phyloP scores from a whole-genome alignment of 2,888 invertebrate species.

The Hypsopygia costalis region DNA sequence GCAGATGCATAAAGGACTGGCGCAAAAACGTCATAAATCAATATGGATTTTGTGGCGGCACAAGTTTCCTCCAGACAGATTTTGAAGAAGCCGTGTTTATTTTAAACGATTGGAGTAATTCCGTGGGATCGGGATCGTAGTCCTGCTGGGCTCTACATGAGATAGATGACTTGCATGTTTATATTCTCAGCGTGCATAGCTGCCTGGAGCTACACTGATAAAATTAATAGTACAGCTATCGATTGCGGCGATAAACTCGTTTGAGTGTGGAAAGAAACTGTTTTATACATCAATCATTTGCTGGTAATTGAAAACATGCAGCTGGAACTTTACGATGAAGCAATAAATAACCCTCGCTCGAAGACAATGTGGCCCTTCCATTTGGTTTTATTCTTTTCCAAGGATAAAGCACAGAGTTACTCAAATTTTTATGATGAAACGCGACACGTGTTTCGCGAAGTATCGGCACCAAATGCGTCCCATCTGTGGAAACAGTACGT shows the following conservation, averaged over 20 bases:
- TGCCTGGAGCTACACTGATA: constrained; percentile 45
- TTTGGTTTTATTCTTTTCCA: constrained; percentile 24
- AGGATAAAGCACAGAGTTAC: constrained; percentile 26
- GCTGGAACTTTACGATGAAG: constrained; percentile 47
- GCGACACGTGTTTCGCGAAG: constrained; percentile 66
- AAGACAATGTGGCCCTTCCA: constrained; percentile 31
- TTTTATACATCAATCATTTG: constrained; percentile 60
- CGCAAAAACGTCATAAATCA: constrained; percentile 57
- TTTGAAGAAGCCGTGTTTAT: constrained; percentile 65
- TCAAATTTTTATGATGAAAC: constrained; percentile 43
- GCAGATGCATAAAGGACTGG: constrained; percentile 46
- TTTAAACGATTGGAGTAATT: constrained; percentile 66
- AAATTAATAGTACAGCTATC: constrained; percentile 64
- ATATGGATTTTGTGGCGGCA: constrained; percentile 44
- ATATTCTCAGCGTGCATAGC: constrained; percentile 36
- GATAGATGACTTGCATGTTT: constrained; percentile 68
- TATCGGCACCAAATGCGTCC: constrained; percentile 59
- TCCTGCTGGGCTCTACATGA: constrained; percentile 41
- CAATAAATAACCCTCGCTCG: constrained; percentile 37
- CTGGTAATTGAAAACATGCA: constrained; percentile 66
- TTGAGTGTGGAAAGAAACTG: constrained; percentile 55
- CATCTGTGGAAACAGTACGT: constrained; percentile 75
- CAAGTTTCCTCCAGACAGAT: constrained; percentile 49
- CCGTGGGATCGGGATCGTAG: constrained; percentile 43
- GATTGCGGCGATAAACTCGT: constrained; percentile 68